Base-by-base conservation (phyloP, 2,113 vertebrate genomes). In the Halichoerus grypus region DNA sequence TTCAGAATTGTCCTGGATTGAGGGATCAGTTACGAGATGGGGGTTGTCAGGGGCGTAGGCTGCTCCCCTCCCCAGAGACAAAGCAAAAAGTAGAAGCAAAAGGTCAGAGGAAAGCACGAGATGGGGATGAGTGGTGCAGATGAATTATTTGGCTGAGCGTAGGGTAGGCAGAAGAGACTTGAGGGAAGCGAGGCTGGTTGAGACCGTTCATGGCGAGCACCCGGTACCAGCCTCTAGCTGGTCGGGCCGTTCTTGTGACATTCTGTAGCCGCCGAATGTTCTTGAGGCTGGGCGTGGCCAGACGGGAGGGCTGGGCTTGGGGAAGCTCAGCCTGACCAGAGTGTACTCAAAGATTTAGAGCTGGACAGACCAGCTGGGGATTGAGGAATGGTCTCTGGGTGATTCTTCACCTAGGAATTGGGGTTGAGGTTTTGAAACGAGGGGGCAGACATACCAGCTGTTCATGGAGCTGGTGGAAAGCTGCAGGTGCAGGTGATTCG, bases 181-280 rank as follows among this genome's bases (percentile, higher is more conserved):
- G 79, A 82, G 28, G 42, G 55, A 69, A 31, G 21, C 28, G 3
- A 46, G 16, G 28, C 22, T 91, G 63, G 63, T n/a, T 53, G 31
- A 90, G 57, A 28, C n/a, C 3, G 1, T 71, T 72, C 14, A 3
- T 28, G 67, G 86, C 11, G 42, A 36, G 71, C 14, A 0, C 12
- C 5, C 7, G 36, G n/a, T 21, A 9, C 36, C 33, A 6, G 80
- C 9, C 39, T 36, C 0, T 7, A 74, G 51, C 55, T 67, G 4
- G 18, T 55, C 1, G 4, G 31, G 28, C 46, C 9, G 0, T 61
- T 61, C 69, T 53, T 51, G 7, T 1, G 33, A 14, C 46, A 19
- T 5, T 46, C 26, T 8, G 10, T 22, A 39, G 57, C 71, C 21
- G 10, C 18, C 36, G n/a, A 42, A 10, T 42, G 46, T 49, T 36